A percentile compares a stretch with the other conserved stretches of the same genome.
phyloP scores from a whole-genome alignment of 2,113 vertebrate genomes.

The Zosterops lateralis region DNA sequence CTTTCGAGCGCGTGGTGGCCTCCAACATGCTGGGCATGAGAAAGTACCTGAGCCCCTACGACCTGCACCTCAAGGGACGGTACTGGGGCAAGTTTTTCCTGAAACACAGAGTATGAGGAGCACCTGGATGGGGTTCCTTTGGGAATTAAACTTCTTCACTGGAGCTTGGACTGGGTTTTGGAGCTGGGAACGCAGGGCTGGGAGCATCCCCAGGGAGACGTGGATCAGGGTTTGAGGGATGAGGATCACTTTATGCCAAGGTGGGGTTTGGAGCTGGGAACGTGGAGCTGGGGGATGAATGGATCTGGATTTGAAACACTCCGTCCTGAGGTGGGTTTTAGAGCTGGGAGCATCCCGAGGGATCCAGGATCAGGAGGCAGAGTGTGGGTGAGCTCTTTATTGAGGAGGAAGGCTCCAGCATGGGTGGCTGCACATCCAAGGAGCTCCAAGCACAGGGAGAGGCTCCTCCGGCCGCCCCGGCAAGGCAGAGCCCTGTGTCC shows the following conservation, averaged over 20 bases:
- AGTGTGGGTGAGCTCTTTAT: constrained; percentile 44
- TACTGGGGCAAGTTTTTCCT: constrained; percentile 88
- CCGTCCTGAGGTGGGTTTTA: too few species aligned
- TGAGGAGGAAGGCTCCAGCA: background rate
- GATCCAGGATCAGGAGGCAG: background rate
- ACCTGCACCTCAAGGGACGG: constrained; percentile 79
- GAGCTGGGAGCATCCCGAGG: background rate
- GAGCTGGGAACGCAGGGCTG: rapidly evolving
- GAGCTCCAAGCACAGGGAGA: background rate
- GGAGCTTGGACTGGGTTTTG: too few species aligned
- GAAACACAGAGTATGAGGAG: constrained; percentile 75
- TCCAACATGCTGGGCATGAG: constrained; percentile 92
- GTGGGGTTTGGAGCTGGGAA: background rate
- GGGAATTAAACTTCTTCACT: background rate
- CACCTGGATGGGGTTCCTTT: rapidly evolving
- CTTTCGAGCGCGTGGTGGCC: constrained; percentile 77
- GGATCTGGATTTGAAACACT: background rate
- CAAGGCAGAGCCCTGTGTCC: background rate
- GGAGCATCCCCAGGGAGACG: rapidly evolving
- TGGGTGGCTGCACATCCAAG: background rate
- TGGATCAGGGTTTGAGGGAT: background rate
- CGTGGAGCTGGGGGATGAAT: background rate
- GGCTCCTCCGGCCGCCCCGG: background rate
- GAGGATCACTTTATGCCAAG: background rate
- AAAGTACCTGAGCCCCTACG: constrained; percentile 85